Base-by-base conservation (phyloP, 1,140 invertebrate genomes). In the Calephelis virginiensis region DNA sequence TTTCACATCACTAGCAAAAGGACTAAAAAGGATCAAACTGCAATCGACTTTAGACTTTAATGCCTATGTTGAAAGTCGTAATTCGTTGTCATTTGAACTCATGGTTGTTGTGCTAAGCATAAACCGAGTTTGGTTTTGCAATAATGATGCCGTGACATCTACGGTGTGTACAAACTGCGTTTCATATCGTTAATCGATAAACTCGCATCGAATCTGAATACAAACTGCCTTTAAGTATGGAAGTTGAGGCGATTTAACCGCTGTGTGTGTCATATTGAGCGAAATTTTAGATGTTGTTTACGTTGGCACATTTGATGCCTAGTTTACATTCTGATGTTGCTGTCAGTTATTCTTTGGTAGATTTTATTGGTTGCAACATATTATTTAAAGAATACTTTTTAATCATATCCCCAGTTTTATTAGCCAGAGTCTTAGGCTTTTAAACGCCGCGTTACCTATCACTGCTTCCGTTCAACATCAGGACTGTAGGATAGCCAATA, bases 171-270 rank as follows among this genome's bases (percentile, higher is more conserved):
- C 81, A 77, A 79, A 83, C 75, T 85, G 80, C 78, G 79, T 80
- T 84, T 81, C 77, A 75, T 87, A 85, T 83, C 79, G 82, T 84
- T 84, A 83, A 82, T 85, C 83, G 83, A 84, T 83, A 79, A 70
- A 74, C 69, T 76, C 70, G 72, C 71, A 81, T 80, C 71, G 72
- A 70, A 73, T 78, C 72, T 78, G 81, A 81, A 86, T 85, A 84
- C 77, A 81, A 80, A 85, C 69, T 77, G 73, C 71, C 71, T 67
- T 81, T 81, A 83, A 83, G 77, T 80, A 72, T 74, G 71, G 68
- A 67, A 70, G 66, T 71, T 62, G 73, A 72, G 63, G 66, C 67
- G 68, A 72, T 72, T 74, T 75, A 71, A 64, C 69, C 64, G 59
- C 45, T 53, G 64, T 67, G 68, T 73, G 63, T 61, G 67, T 73